A percentile compares a stretch with the other conserved stretches of the same genome.
phyloP scores from a whole-genome alignment of 2,113 vertebrate genomes.

The Cathartes aura region DNA sequence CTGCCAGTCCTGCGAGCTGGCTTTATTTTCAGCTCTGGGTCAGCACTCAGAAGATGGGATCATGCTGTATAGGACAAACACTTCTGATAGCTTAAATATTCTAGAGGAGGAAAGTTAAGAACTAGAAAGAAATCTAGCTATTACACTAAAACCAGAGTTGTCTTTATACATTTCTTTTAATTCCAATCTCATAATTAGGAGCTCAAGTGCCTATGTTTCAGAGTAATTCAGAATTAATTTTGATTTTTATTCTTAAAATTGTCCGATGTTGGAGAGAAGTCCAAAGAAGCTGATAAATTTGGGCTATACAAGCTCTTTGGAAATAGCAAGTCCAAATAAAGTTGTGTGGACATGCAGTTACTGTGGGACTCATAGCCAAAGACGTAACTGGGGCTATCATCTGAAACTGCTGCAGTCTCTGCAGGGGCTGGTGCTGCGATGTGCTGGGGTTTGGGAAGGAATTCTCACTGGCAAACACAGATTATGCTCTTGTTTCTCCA shows the following conservation, averaged over 20 bases:
- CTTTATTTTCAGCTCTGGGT: constrained; percentile 31
- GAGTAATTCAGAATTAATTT: background rate
- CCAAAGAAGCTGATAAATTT: background rate
- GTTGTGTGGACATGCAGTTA: background rate
- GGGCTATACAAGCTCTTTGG: background rate
- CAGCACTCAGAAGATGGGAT: background rate
- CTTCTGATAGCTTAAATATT: background rate
- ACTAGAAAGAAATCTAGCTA: background rate
- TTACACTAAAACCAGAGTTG: background rate
- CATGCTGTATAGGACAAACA: background rate
- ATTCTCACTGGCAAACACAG: background rate
- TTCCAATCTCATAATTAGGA: background rate
- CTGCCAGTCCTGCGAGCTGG: background rate
- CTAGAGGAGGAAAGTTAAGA: background rate
- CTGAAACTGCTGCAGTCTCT: background rate
- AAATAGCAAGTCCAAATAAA: background rate
- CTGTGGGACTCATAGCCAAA: background rate
- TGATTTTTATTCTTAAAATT: background rate
- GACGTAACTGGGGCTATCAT: background rate
- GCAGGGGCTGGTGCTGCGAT: background rate
- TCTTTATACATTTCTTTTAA: background rate
- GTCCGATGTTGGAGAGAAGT: background rate
- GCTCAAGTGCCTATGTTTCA: background rate
- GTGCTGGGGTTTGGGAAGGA: background rate
- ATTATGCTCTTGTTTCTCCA: background rate